Base-by-base conservation (phyloP, 2,888 invertebrate species). In the Mythimna ferrago region DNA sequence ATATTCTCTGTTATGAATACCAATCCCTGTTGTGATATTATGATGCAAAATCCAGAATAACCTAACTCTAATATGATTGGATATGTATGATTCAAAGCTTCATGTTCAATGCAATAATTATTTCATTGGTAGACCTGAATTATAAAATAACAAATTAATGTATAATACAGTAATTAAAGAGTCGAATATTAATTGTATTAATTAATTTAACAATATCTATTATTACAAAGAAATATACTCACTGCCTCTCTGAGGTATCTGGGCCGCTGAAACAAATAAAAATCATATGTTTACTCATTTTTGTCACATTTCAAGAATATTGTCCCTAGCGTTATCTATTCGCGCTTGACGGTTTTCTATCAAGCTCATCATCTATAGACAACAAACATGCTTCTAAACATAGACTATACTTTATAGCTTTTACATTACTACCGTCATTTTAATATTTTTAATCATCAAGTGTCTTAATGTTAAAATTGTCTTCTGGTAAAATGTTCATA, bases 201-300 rank as follows among this genome's bases (percentile, higher is more conserved):
- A 66, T 75, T 11, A 56, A 11, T 5, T 60, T 16, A 11, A n/a
- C 6, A 11, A 60, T 32, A 41, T 10, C 2, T 53, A 57, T 1
- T 1, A 38, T 21, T 32, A 38, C 41, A 44, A 61, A 58, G 62
- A 73, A 74, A 85, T 86, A 94, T 97, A 98, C 98, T 98, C 97
- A 98, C 98, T 98, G 97, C 98, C 98, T 97, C 98, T 98, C 97
- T 98, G 98, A 93, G 98, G 98, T 94, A 98, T 98, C 97, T 98
- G 98, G 95, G 98, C 98, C 97, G 98, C 98, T 98, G 97, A 89
- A 98, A 97, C 97, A 97, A 97, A 97, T 94, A 96, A 94, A 95
- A 93, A 66, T 66, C 76, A 69, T 26, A 72, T 84, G 72, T 85
- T 86, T 80, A 79, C 66, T 48, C 48, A 48, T 10, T 54, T 65